These are phyloP conservation scores for Archilochus colubris DNA, from an alignment of 2,113 vertebrate species.

Conservation along the genomic window DNA sequence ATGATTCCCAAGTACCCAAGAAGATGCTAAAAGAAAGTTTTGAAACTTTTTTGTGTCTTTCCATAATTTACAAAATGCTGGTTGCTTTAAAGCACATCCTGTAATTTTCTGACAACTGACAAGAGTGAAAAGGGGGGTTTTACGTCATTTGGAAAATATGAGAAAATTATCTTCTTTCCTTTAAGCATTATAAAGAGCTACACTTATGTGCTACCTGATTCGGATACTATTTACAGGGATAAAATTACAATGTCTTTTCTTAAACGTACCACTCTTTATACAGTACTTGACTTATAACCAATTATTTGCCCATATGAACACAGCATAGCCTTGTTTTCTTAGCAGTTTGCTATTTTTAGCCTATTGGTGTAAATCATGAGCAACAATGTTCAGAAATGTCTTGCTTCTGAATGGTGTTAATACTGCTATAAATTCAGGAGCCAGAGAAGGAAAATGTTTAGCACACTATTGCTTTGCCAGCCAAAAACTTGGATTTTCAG, in stretches of 20 bases:
- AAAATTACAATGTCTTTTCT: constrained; percentile 2
- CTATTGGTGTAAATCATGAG: constrained; percentile 38
- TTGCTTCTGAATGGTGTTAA: constrained; percentile 1
- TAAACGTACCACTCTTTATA: background rate
- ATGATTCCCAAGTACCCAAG: background rate
- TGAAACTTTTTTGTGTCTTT: background rate
- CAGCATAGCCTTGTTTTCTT: constrained; percentile 1
- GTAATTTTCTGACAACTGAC: constrained; percentile 10
- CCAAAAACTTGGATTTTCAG: background rate
- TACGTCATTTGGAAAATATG: background rate
- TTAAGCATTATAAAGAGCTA: background rate
- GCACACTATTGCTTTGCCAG: background rate
- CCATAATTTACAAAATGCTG: constrained; percentile 7
- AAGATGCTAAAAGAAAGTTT: background rate
- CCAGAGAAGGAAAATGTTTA: background rate
- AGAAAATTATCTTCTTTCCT: constrained; percentile 7
- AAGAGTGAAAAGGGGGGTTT: background rate
- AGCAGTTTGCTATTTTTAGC: constrained; percentile 40
- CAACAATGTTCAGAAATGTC: background rate
- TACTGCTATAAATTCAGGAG: background rate
- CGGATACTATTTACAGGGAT: constrained; percentile 1
- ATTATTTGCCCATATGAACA: constrained; percentile 41
- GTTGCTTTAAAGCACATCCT: background rate
- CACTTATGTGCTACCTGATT: background rate
- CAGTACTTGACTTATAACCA: constrained; percentile 27